These are phyloP conservation scores for Tolypeutes matacus DNA, from an alignment of 2,797 vertebrate species.

Conservation along the genomic window DNA sequence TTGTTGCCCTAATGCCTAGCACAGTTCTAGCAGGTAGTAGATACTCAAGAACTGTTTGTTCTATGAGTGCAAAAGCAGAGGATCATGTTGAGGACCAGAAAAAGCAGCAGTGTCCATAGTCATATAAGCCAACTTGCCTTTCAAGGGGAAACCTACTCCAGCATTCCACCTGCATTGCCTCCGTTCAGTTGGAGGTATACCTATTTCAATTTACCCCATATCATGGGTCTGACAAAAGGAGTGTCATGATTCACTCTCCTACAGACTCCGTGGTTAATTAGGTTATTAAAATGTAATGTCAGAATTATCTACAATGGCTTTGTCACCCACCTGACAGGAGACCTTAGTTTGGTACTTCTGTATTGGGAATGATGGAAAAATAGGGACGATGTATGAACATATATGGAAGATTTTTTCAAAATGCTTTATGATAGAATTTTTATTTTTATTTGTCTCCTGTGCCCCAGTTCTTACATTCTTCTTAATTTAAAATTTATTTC, in stretches of 20 bases:
- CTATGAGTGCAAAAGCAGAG: background rate
- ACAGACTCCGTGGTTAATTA: constrained; percentile 55
- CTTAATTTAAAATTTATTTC: constrained; percentile 24
- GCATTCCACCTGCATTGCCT: background rate
- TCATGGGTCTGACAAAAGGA: constrained; percentile 49
- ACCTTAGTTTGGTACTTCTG: constrained; percentile 6
- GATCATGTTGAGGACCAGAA: background rate
- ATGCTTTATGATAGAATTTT: constrained; percentile 35
- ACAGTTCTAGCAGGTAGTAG: background rate
- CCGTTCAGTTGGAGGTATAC: background rate
- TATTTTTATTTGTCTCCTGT: background rate
- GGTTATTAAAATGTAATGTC: constrained; percentile 69
- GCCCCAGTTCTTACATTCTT: background rate
- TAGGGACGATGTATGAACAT: constrained; percentile 44
- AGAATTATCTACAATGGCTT: constrained; percentile 63
- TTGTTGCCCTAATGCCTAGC: background rate
- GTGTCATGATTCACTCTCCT: constrained; percentile 48
- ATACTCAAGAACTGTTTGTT: background rate
- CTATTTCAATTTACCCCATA: background rate
- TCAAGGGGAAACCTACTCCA: background rate
- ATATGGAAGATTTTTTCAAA: constrained; percentile 55
- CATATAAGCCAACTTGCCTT: background rate
- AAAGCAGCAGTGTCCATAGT: background rate
- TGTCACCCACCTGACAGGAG: constrained; percentile 64
- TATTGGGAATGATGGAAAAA: constrained; percentile 48